Percentiles rank a stretch among this genome's conserved stretches.
phyloP scores from a whole-genome alignment of 2,113 vertebrate species.

The Fulica atra region DNA sequence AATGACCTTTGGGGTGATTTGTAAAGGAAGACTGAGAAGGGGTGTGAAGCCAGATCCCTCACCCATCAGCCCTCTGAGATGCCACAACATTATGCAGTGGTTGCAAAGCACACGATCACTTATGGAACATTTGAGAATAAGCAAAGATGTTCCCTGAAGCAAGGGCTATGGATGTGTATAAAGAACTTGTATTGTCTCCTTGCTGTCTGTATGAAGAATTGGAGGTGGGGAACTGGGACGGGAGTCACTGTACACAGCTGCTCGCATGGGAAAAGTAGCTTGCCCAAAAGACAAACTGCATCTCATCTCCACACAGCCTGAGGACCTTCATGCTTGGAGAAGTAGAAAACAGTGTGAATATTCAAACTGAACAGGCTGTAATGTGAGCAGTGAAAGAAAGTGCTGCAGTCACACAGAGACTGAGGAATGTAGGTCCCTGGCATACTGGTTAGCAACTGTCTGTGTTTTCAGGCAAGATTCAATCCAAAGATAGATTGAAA shows the following conservation, averaged over 20 bases:
- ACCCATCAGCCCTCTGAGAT: not conserved
- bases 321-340: not conserved
- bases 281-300: not conserved
- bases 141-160: not conserved
- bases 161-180: not conserved
- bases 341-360: not conserved
- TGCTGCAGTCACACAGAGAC: constrained; percentile 6
- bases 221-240: not conserved
- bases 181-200: not conserved
- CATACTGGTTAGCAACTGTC: constrained; percentile 11
- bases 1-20: not conserved
- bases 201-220: not conserved
- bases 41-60: not conserved
- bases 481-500: constrained; percentile 7
- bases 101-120: not conserved
- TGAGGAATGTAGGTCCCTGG: constrained; percentile 27
- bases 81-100: not conserved
- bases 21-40: not conserved
- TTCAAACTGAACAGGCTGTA: not conserved
- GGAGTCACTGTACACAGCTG: not conserved
- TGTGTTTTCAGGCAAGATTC: not conserved
- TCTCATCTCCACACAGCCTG: not conserved
- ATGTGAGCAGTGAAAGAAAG: constrained; percentile 28
- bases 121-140: not conserved
- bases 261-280: not conserved